Conservation (phyloP, 1,140 invertebrate genomes). For the Lordiphosa collinella region DNA sequence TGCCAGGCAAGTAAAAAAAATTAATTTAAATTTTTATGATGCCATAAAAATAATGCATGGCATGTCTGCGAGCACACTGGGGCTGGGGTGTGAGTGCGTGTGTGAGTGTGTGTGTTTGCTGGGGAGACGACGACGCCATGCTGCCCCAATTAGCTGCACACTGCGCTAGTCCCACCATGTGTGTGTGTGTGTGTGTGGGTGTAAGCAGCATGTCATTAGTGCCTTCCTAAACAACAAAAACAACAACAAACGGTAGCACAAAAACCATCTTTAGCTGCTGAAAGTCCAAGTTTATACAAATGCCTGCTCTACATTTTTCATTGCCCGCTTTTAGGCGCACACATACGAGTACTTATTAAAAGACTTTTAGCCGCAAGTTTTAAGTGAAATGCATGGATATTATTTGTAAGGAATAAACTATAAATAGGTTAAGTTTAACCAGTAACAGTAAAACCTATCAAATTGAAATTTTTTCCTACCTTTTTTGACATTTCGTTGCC, state of each 20-base stretch:
- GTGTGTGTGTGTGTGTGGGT: slow-evolving; percentile 1
- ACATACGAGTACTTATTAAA: no score
- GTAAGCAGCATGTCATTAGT: background rate
- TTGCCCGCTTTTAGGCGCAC: no score
- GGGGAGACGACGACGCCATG: slow-evolving; percentile 38
- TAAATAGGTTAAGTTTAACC: no score
- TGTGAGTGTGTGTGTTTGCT: background rate
- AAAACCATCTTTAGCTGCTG: no score
- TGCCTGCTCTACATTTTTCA: no score
- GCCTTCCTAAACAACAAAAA: background rate
- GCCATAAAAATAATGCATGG: slow-evolving; percentile 70
- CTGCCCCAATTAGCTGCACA: slow-evolving; percentile 61
- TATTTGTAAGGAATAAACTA: no score
- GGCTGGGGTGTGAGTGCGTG: background rate
- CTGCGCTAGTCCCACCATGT: slow-evolving; percentile 37
- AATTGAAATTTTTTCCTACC: no score
- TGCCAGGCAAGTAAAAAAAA: slow-evolving; percentile 43
- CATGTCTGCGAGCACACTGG: slow-evolving; percentile 36
- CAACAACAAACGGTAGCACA: background rate
- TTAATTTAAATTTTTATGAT: slow-evolving; percentile 73
- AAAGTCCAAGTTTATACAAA: no score
- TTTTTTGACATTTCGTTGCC: no score
- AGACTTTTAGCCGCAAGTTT: no score
- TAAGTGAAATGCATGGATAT: no score
- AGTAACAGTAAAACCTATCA: no score